These are phyloP conservation scores for Galleria mellonella DNA, from an alignment of 1,140 invertebrate genomes.

Conservation along the genomic window DNA sequence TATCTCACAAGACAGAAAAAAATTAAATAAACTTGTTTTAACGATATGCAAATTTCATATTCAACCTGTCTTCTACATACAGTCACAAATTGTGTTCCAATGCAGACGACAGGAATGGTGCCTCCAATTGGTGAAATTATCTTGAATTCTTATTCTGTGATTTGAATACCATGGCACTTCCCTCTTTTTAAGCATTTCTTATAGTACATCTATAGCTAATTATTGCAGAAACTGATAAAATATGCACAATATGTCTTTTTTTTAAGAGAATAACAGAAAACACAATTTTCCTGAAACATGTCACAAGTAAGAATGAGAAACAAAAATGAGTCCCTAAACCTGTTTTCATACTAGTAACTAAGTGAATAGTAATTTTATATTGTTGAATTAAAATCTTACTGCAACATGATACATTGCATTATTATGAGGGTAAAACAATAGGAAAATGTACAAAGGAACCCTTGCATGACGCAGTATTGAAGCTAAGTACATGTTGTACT, in stretches of 20 bases:
- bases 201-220: not conserved
- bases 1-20: too few species aligned
- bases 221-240: constrained; percentile 2
- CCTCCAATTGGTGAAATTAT: constrained; percentile 52
- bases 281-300: constrained; percentile 12
- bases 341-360: constrained; percentile 9
- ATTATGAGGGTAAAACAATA: constrained; percentile 20
- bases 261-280: constrained; percentile 17
- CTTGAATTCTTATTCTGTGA: constrained; percentile 46
- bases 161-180: constrained; percentile 58
- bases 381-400: constrained; percentile 13
- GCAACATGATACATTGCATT: constrained; percentile 18
- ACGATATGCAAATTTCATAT: not conserved
- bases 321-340: constrained; percentile 14
- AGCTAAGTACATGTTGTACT: not conserved
- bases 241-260: constrained; percentile 19
- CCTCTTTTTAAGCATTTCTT: constrained; percentile 58
- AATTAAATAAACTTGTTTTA: too few species aligned
- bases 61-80: constrained; percentile 38
- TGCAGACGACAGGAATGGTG: constrained; percentile 47
- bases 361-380: constrained; percentile 20
- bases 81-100: constrained; percentile 61
- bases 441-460: constrained; percentile 4
- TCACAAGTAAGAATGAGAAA: constrained; percentile 15
- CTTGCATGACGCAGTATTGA: constrained; percentile 2